Evolutionary conservation across 2,113 vertebrate species (phyloP).

Genomic region (Triplophysa tibetana): DNA sequence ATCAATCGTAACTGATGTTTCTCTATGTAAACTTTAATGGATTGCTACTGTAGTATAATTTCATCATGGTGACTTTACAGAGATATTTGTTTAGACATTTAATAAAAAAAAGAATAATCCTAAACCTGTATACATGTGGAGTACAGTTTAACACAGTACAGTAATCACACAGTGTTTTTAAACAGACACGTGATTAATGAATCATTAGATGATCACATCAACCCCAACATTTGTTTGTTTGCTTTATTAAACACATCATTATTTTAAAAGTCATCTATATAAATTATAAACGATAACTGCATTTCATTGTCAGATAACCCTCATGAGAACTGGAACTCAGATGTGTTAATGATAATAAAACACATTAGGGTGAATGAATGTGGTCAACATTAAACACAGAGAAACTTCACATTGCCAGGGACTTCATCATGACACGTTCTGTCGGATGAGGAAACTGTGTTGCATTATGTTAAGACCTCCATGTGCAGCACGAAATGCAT

Average conservation of each 20-base stretch:
- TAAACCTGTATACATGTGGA: no score
- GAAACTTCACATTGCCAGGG: constrained; percentile 17
- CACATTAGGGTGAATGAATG: background rate
- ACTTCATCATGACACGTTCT: background rate
- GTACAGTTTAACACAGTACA: no score
- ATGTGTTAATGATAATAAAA: background rate
- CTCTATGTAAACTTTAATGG: background rate
- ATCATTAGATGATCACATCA: no score
- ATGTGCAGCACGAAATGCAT: background rate
- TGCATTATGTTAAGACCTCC: background rate
- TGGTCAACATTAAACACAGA: background rate
- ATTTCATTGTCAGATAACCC: no score
- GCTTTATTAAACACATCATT: no score
- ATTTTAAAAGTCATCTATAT: no score
- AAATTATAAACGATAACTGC: no score
- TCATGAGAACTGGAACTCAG: background rate
- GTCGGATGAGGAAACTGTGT: background rate
- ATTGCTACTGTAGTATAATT: background rate
- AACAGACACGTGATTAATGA: no score
- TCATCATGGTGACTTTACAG: constrained; percentile 10
- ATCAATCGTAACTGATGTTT: background rate
- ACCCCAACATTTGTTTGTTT: no score
- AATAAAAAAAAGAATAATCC: no score
- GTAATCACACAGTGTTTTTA: no score
- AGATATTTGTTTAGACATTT: background rate